phyloP scores from a whole-genome alignment of 2,797 vertebrate species.

The Thamnophis elegans region DNA sequence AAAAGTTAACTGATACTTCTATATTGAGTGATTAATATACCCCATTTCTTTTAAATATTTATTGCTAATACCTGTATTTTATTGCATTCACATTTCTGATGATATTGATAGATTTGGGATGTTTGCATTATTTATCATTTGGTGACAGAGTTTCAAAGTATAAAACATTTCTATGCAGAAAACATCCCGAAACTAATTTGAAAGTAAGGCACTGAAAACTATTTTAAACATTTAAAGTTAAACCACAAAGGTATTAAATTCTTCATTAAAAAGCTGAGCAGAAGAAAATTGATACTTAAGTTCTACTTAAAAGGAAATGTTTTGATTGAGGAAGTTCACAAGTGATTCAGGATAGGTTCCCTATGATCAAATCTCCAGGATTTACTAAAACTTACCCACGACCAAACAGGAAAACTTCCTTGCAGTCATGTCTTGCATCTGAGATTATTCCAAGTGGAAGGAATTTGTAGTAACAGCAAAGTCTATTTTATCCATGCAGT shows the following conservation, averaged over 20 bases:
- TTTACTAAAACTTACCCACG: neutral
- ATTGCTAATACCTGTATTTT: neutral
- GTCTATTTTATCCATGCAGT: neutral
- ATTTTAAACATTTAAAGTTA: neutral
- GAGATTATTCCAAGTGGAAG: neutral
- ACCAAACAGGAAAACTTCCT: neutral
- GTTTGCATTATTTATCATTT: neutral
- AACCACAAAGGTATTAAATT: neutral
- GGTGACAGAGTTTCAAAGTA: neutral
- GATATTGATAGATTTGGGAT: neutral
- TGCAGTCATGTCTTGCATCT: neutral
- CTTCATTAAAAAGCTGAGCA: neutral
- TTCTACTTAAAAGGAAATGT: neutral
- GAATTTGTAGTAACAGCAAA: neutral
- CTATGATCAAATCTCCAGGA: neutral
- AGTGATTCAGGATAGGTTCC: neutral
- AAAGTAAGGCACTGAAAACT: neutral
- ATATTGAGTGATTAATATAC: neutral
- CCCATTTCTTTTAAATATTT: neutral
- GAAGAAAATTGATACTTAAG: neutral
- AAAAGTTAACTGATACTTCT: slow-evolving; percentile 16
- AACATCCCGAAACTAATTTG: neutral
- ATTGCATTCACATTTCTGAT: neutral
- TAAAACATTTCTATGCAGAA: neutral
- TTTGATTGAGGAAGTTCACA: neutral